These are phyloP conservation scores for Diaphora mendica DNA, from an alignment of 2,888 invertebrate genomes.

Conservation along the genomic window DNA sequence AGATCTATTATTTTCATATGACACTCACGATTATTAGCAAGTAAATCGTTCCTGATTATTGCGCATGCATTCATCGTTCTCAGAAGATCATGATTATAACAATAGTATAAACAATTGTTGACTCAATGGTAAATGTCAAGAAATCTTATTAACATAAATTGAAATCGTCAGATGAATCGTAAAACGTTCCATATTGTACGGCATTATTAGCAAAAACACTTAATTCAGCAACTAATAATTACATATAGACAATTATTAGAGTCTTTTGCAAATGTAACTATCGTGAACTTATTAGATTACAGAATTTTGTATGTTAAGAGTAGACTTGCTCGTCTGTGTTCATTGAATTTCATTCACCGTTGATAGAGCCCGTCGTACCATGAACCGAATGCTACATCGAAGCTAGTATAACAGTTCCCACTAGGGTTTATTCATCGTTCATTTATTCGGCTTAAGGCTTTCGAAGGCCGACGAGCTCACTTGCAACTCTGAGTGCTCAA, in stretches of 20 bases:
- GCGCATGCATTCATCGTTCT: slow-evolving; percentile 32
- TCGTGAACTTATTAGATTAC: neutral
- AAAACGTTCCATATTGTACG: neutral
- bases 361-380: slow-evolving; percentile 12
- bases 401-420: slow-evolving; percentile 26
- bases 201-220: neutral
- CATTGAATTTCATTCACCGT: slow-evolving; percentile 16
- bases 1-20: neutral
- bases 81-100: slow-evolving; percentile 24
- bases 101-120: slow-evolving; percentile 13
- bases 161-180: slow-evolving; percentile 18
- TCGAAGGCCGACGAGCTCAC: slow-evolving; percentile 27
- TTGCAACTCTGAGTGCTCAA: slow-evolving; percentile 42
- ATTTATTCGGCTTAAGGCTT: slow-evolving; percentile 45
- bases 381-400: slow-evolving; percentile 8
- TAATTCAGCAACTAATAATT: too few species aligned
- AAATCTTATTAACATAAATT: slow-evolving; percentile 18
- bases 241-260: too few species aligned
- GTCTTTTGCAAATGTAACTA: too few species aligned
- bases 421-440: slow-evolving; percentile 35
- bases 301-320: neutral
- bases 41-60: slow-evolving; percentile 7
- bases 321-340: neutral
- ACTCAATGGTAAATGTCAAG: slow-evolving; percentile 11
- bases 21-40: neutral